phyloP scores from a whole-genome alignment of 2,113 vertebrate species.

The Chamaetylas fuelleborni region DNA sequence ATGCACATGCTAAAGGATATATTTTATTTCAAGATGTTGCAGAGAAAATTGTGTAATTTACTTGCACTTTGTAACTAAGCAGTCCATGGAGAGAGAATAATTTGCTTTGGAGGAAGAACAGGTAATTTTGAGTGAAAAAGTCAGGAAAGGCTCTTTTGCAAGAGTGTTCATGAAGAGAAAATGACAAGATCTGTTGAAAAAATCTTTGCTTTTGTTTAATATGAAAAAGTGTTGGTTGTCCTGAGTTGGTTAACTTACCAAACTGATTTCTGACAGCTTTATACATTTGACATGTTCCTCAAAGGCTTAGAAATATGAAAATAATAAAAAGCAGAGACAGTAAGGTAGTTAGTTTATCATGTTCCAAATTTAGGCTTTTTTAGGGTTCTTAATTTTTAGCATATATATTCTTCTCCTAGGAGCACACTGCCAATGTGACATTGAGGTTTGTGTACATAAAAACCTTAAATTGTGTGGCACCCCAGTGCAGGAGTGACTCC shows the following conservation, averaged over 20 bases:
- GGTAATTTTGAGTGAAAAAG: neutral
- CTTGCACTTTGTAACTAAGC: constrained; percentile 10
- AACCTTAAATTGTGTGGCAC: neutral
- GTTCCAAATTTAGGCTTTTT: neutral
- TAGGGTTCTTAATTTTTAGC: neutral
- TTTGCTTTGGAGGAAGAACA: neutral
- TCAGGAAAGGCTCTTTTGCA: neutral
- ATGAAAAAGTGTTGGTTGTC: neutral
- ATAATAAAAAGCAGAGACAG: rapidly evolving
- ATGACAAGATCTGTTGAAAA: neutral
- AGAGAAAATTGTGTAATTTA: neutral
- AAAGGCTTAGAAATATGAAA: neutral
- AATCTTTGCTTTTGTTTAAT: neutral
- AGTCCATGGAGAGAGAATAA: neutral
- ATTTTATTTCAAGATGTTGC: neutral
- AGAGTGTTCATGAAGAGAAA: neutral
- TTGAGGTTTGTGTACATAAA: neutral
- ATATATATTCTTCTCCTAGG: rapidly evolving
- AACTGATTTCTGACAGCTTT: neutral
- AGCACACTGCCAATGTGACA: neutral
- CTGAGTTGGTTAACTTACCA: neutral
- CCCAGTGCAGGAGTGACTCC: neutral
- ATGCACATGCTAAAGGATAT: neutral
- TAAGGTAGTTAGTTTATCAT: neutral
- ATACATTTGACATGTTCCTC: neutral